Evolutionary conservation across 2,797 vertebrate genomes (phyloP).

Genomic region (Setipinna tenuifilis): DNA sequence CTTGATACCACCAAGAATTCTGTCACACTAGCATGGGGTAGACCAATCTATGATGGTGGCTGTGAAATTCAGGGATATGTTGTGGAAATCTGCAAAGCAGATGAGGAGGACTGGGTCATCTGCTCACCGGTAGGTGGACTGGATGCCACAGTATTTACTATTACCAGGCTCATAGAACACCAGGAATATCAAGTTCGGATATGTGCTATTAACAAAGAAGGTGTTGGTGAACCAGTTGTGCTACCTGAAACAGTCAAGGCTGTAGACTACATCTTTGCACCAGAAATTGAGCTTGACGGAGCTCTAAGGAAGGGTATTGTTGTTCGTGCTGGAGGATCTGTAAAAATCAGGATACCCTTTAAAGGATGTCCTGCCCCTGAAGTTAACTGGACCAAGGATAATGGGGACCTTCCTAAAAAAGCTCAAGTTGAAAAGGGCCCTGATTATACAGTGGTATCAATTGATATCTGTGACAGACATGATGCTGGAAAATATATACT

Average conservation of each 20-base stretch:
- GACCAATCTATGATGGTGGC: slow-evolving; percentile 97
- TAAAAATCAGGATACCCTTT: slow-evolving; percentile 93
- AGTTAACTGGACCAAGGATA: slow-evolving; percentile 92
- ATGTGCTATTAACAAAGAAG: slow-evolving; percentile 93
- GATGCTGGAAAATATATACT: slow-evolving; percentile 95
- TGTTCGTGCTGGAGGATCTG: slow-evolving; percentile 89
- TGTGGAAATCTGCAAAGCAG: slow-evolving; percentile 93
- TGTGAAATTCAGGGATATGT: slow-evolving; percentile 93
- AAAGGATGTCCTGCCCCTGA: slow-evolving; percentile 93
- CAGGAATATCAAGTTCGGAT: slow-evolving; percentile 95
- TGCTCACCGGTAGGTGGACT: slow-evolving; percentile 90
- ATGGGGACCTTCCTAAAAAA: slow-evolving; percentile 88
- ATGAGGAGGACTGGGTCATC: slow-evolving; percentile 95
- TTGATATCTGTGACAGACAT: slow-evolving; percentile 94
- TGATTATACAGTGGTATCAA: slow-evolving; percentile 89
- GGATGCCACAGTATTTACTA: slow-evolving; percentile 85
- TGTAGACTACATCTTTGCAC: slow-evolving; percentile 89
- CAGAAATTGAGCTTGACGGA: slow-evolving; percentile 94
- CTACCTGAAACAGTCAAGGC: slow-evolving; percentile 89
- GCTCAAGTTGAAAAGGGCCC: slow-evolving; percentile 86
- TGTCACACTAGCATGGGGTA: slow-evolving; percentile 87
- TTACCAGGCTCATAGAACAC: slow-evolving; percentile 91
- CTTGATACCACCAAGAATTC: slow-evolving; percentile 89
- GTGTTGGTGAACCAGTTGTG: slow-evolving; percentile 90
- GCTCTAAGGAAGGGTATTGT: slow-evolving; percentile 93